Percentiles rank a stretch among this genome's conserved stretches.
These are phyloP conservation scores for Apotomis turbidana DNA, from an alignment of 2,888 invertebrate genomes.

Conservation along the genomic window DNA sequence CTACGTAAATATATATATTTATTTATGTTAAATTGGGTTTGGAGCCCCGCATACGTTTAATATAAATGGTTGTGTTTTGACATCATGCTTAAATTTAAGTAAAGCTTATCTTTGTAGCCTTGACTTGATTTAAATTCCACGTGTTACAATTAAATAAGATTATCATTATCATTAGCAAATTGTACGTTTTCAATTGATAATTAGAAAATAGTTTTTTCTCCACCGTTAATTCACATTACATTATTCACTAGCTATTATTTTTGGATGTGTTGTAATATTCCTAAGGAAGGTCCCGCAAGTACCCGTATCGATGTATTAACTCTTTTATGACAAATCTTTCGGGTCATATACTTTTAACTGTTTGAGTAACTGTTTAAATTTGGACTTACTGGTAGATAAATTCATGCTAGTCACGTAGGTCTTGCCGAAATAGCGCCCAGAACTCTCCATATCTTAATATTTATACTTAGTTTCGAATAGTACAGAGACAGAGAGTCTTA, in stretches of 20 bases:
- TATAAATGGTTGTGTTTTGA: not conserved
- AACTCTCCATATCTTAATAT: not conserved
- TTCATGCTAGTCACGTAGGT: constrained; percentile 8
- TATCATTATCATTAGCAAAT: too few relatives aligned
- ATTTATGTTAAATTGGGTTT: not conserved
- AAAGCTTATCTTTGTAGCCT: not conserved
- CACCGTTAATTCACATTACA: too few relatives aligned
- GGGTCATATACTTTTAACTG: not conserved
- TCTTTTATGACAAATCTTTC: not conserved
- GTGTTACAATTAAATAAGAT: too few relatives aligned
- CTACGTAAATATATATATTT: not conserved
- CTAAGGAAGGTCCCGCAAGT: too few relatives aligned
- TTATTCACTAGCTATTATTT: too few relatives aligned
- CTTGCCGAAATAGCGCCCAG: constrained; percentile 9
- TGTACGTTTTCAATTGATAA: too few relatives aligned
- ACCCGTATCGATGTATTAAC: too few relatives aligned
- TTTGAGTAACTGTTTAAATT: constrained; percentile 1
- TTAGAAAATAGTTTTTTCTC: too few relatives aligned
- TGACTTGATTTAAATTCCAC: not conserved
- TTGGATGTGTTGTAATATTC: too few relatives aligned
- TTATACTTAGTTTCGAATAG: not conserved
- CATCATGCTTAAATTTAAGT: constrained; percentile 6
- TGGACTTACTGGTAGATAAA: not conserved
- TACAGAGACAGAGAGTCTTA: too few relatives aligned
- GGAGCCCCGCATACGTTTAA: not conserved